A percentile compares a stretch with the other conserved stretches of the same genome.
Conservation (phyloP, 2,797 vertebrate genomes). For the Labroides dimidiatus region DNA sequence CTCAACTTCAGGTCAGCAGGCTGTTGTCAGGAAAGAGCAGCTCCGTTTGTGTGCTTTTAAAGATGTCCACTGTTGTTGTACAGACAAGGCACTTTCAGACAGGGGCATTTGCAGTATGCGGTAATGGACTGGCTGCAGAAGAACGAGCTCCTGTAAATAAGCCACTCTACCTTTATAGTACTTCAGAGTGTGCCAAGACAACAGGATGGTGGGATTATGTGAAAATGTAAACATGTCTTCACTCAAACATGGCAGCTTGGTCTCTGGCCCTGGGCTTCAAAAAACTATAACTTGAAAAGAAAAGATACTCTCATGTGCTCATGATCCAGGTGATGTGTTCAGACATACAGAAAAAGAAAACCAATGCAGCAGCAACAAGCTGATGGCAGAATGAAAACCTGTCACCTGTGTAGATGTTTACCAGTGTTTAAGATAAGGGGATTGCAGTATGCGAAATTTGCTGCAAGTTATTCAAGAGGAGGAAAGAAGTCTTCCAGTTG, state of each 20-base stretch:
- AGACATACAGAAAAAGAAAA: too few species aligned
- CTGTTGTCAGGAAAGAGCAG: constrained; percentile 44
- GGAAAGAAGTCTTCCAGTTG: too few species aligned
- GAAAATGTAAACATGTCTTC: background rate
- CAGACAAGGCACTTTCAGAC: constrained; percentile 8
- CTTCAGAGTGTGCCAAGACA: constrained; percentile 6
- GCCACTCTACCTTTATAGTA: constrained; percentile 5
- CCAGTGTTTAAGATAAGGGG: too few species aligned
- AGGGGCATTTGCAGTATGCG: background rate
- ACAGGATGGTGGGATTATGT: constrained; percentile 19
- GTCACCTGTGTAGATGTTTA: too few species aligned
- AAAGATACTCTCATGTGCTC: too few species aligned
- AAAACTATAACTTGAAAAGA: too few species aligned
- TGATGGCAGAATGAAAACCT: too few species aligned
- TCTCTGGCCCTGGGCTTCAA: background rate
- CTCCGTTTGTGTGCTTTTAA: constrained; percentile 44
- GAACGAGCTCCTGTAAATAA: constrained; percentile 22
- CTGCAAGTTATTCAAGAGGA: too few species aligned
- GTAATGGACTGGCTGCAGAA: constrained; percentile 29
- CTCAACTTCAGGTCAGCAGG: constrained; percentile 45
- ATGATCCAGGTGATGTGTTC: too few species aligned
- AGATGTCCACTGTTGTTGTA: constrained; percentile 13
- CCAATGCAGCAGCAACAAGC: too few species aligned
- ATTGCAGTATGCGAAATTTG: too few species aligned
- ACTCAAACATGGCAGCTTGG: background rate